Evolutionary conservation across 1,140 invertebrate species (phyloP), one percentile per base, ranked within the genome.

Genomic region (Hypsibius dujardini): DNA sequence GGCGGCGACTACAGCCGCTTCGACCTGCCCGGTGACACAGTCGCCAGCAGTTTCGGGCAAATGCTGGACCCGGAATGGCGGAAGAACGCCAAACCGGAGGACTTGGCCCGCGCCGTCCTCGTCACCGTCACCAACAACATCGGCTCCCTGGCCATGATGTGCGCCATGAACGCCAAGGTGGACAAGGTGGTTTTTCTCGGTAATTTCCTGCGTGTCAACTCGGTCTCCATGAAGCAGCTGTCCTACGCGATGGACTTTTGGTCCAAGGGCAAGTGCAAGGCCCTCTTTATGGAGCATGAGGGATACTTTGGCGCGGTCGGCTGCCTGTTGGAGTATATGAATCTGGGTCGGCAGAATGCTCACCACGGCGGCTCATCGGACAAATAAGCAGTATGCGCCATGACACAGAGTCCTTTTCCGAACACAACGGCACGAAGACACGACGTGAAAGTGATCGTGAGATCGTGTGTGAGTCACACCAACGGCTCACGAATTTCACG

Each of bases 81-180:
- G 70, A 84, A 84, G 12, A 83, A 85, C 47, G 91, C 92, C 0
- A 86, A 84, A 1, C 85, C 85, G 73, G 89, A 90, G 78, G 95
- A 99, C 82, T 81, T 98, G 59, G 95, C 95, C 0, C 85, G 89
- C 75, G 92, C 95, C 0, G 96, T 92, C 0, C 84, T 99, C 46
- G 91, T 95, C 47, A 99, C 94, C 15, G 95, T 98, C 74, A 96
- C 95, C 47, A 98, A 98, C 80, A 99, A 99, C 80, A 98, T 98
- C 77, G 95, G 93, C 69, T 96, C 93, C 46, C 96, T 98, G 76
- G 93, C 94, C 0, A 81, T 92, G 69, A 93, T 98, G 85, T 96
- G 92, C 79, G 95, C 95, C 15, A 83, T 88, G 2, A 95, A 94
- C 79, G 89, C 1, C 79, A 95, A 92, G 78, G 79, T 83, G 69